These are phyloP conservation scores for Drosophila formosana DNA, from an alignment of 2,888 invertebrate genomes.

Conservation along the genomic window DNA sequence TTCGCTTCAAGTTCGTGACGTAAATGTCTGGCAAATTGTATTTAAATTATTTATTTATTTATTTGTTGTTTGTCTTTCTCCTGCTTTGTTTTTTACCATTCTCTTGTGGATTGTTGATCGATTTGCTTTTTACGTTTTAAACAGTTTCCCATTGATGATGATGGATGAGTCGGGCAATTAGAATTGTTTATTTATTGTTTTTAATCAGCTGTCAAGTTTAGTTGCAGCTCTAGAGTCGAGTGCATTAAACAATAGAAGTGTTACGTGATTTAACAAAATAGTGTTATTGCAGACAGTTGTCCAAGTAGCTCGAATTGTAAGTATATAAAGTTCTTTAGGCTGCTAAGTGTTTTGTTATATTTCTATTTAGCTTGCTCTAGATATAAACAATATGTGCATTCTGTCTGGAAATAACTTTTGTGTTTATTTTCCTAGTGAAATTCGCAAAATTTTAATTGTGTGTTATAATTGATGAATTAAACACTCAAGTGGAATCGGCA, in stretches of 20 bases:
- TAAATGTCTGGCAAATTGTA: conserved; percentile 30
- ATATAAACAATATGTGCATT: neutral
- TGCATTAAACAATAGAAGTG: neutral
- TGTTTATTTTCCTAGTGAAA: neutral
- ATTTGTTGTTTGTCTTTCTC: conserved; percentile 1
- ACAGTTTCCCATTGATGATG: conserved; percentile 23
- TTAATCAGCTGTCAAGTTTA: conserved; percentile 22
- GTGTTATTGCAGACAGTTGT: neutral
- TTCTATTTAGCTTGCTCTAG: neutral
- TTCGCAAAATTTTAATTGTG: neutral
- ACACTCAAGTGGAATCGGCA: neutral
- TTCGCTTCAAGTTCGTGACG: conserved; percentile 33
- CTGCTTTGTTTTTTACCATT: conserved; percentile 2
- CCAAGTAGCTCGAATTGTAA: neutral
- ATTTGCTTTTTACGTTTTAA: conserved; percentile 31
- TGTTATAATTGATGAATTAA: neutral
- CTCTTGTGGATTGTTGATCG: conserved; percentile 20
- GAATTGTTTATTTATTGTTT: conserved; percentile 17
- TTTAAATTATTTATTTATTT: conserved; percentile 11
- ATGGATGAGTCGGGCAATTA: conserved; percentile 8
- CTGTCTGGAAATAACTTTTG: neutral
- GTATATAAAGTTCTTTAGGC: neutral
- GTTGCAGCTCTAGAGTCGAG: neutral
- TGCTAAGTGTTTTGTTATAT: neutral
- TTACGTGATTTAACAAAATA: neutral